A percentile compares a stretch with the other conserved stretches of the same genome.
These are phyloP conservation scores for Tenthredo notha DNA, from an alignment of 2,888 invertebrate species.

Conservation along the genomic window DNA sequence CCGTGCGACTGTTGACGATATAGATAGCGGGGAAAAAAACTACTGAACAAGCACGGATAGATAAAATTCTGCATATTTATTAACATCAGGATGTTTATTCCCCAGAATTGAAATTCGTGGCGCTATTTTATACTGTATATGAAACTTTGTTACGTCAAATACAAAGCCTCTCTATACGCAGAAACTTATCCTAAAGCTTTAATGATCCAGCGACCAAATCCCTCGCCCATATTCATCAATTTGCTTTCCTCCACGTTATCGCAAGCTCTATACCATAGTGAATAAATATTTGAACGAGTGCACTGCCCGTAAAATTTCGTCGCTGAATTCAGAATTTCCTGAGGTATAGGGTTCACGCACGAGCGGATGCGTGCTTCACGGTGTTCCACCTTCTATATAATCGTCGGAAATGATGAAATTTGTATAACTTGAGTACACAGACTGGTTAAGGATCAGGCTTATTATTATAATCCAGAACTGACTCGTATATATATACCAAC, in stretches of 20 bases:
- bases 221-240: constrained; percentile 30
- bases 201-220: constrained; percentile 30
- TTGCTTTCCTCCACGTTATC: constrained; percentile 9
- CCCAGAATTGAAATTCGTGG: neutral
- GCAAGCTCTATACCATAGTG: neutral
- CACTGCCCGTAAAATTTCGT: constrained; percentile 38
- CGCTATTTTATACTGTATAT: neutral
- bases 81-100: neutral
- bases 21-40: neutral
- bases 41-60: neutral
- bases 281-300: constrained; percentile 29
- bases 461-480: constrained; percentile 35
- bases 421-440: constrained; percentile 19
- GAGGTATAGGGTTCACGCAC: neutral
- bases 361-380: constrained; percentile 7
- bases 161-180: neutral
- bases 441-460: constrained; percentile 20
- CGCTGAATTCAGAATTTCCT: neutral
- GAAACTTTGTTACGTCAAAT: neutral
- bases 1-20: neutral
- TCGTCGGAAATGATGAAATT: constrained; percentile 40
- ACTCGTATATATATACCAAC: neutral
- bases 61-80: neutral
- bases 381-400: constrained; percentile 13
- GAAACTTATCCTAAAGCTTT: constrained; percentile 36